A percentile compares a stretch with the other conserved stretches of the same genome.
These are phyloP conservation scores for Anoplius nigerrimus DNA, from an alignment of 2,888 invertebrate genomes.

Conservation along the genomic window DNA sequence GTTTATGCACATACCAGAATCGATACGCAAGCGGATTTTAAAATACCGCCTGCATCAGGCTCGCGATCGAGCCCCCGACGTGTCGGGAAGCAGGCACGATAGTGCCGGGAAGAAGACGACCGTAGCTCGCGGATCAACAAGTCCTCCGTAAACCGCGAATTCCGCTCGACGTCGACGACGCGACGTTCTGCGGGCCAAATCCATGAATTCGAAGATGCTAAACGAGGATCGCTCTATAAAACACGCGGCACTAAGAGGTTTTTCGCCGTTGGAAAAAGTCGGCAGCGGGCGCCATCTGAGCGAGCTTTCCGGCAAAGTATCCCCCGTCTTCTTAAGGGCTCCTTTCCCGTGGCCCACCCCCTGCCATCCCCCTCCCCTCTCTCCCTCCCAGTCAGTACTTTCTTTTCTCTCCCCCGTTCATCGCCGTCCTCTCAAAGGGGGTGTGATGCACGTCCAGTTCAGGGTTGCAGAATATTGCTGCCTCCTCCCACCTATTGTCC, in stretches of 20 bases:
- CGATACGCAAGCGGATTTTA: no score
- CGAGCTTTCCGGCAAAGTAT: constrained; percentile 20
- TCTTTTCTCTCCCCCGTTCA: constrained; percentile 24
- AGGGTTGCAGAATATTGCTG: constrained; percentile 10
- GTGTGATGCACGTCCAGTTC: constrained; percentile 17
- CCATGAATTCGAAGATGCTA: background rate
- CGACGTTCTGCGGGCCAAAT: constrained; percentile 23
- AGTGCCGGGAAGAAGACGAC: no score
- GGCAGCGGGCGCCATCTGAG: constrained; percentile 9
- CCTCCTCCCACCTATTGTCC: background rate
- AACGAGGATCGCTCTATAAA: constrained; percentile 2
- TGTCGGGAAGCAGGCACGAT: no score
- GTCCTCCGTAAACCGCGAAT: no score
- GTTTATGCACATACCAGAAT: no score
- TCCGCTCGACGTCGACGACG: background rate
- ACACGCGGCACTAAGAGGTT: background rate
- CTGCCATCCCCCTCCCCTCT: constrained; percentile 23
- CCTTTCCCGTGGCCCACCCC: constrained; percentile 2
- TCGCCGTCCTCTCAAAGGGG: background rate
- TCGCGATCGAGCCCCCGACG: no score
- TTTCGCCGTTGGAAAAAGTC: constrained; percentile 10
- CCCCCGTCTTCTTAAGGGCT: constrained; percentile 12
- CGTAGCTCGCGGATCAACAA: no score
- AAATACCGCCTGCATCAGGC: no score
- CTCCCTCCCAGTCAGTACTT: constrained; percentile 5